Conservation (phyloP, 2,888 invertebrate species). For the Nebria salina region DNA sequence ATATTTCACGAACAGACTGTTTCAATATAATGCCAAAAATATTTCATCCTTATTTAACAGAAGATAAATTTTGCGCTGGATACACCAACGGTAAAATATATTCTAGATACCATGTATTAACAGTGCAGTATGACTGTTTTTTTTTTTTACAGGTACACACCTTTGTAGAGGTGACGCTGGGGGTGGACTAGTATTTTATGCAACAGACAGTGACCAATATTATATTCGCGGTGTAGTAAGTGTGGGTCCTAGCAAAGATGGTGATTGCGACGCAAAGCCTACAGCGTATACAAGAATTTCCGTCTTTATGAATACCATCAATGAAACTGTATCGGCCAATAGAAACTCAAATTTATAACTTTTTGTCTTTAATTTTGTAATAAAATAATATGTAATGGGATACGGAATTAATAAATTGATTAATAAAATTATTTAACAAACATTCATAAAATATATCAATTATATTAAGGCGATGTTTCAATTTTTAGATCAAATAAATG, state of each 20-base stretch:
- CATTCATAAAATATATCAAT: no score
- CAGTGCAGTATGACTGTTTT: no score
- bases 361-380: background rate
- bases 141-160: constrained; percentile 56
- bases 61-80: constrained; percentile 58
- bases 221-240: constrained; percentile 62
- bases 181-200: constrained; percentile 60
- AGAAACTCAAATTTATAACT: background rate
- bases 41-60: constrained; percentile 50
- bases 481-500: no score
- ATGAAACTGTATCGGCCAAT: background rate
- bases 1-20: constrained; percentile 51
- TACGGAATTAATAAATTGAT: no score
- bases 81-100: constrained; percentile 46
- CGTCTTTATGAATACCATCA: background rate
- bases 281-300: constrained; percentile 16
- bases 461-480: no score
- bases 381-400: no score
- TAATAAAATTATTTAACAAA: no score
- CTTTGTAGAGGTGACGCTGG: constrained; percentile 63
- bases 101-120: no score
- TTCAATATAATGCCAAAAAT: constrained; percentile 39
- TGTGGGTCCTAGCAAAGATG: constrained; percentile 57
- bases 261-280: constrained; percentile 39
- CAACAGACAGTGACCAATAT: constrained; percentile 54